Evolutionary conservation across 1,140 invertebrate species (phyloP), one percentile per base, ranked within the genome.

Genomic region (Pseudomyrmex cubaensis): DNA sequence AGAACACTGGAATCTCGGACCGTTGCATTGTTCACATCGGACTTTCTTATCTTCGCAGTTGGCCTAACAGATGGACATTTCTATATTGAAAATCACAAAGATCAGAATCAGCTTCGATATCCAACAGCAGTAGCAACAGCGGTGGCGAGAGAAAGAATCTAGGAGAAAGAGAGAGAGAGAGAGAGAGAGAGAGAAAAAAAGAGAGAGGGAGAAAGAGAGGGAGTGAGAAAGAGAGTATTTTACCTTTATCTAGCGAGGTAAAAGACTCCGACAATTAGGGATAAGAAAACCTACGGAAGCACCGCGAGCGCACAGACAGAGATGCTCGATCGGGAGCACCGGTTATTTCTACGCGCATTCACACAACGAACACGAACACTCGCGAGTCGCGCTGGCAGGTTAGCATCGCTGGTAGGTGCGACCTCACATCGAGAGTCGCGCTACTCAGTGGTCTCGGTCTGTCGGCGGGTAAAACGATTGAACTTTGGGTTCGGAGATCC

Each of bases 81-180:
- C 54, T 70, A 54, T 3, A 48, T 8, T 3, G 56, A 59, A 80
- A 80, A 80, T 44, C 54, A 80, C 76, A 80, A 70, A 54, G 20
- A 72, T 77, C 61, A 77, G 54, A 59, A 13, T 70, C 35, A 35
- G 50, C 54, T 20, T 66, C 12, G 8, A 13, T 44, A 52, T 35
- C 17, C 20, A 5, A 7, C n/a, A 15, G 7, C 3, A 57, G 8
- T 15, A 4, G 4, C 25, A 15, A 7, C 8, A 12, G 10, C 2
- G 48, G 7, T 22, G 17, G 59, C 59, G 46, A 46, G 46, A 46
- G 62, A n/a, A 66, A 64, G 10, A 50, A 46, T 20, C 48, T 64
- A 20, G 12, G 15, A 46, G 62, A 64, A 35, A 20, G 12, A 20
- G 50, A 35, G 35, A 35, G 5, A 35, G 35, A 35, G 5, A 35